These are phyloP conservation scores for Cheilosia scutellata DNA, from an alignment of 2,888 invertebrate genomes.

Conservation along the genomic window DNA sequence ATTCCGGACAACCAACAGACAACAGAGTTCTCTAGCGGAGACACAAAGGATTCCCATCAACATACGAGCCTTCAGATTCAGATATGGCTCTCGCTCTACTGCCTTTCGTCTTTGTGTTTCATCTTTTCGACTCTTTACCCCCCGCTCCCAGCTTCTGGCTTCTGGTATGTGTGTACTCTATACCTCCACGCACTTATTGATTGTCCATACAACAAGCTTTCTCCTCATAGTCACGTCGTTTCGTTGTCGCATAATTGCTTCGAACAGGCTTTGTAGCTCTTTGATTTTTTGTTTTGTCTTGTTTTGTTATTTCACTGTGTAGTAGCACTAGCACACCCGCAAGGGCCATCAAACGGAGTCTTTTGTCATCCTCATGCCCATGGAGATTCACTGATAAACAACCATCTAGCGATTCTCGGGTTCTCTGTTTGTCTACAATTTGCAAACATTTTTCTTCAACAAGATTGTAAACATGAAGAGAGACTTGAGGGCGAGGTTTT, in stretches of 20 bases:
- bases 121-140: slow-evolving; percentile 5
- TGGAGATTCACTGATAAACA: slow-evolving; percentile 59
- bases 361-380: slow-evolving; percentile 37
- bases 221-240: slow-evolving; percentile 53
- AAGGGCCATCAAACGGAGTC: slow-evolving; percentile 35
- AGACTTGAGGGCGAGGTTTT: slow-evolving; percentile 16
- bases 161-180: background rate
- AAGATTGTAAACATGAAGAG: slow-evolving; percentile 63
- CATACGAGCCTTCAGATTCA: too few relatives aligned
- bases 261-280: slow-evolving; percentile 52
- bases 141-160: background rate
- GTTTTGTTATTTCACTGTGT: background rate
- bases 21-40: background rate
- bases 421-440: slow-evolving; percentile 73
- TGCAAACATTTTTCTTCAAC: slow-evolving; percentile 74
- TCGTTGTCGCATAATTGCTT: slow-evolving; percentile 63
- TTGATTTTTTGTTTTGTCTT: slow-evolving; percentile 15
- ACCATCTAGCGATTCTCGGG: slow-evolving; percentile 55
- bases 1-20: background rate
- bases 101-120: background rate
- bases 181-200: slow-evolving; percentile 56
- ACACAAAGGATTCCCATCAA: slow-evolving; percentile 3
- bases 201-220: slow-evolving; percentile 38
- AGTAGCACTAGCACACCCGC: slow-evolving; percentile 7
- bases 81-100: too few relatives aligned